phyloP scores from a whole-genome alignment of 2,113 vertebrate species.

The Ramphastos sulfuratus region DNA sequence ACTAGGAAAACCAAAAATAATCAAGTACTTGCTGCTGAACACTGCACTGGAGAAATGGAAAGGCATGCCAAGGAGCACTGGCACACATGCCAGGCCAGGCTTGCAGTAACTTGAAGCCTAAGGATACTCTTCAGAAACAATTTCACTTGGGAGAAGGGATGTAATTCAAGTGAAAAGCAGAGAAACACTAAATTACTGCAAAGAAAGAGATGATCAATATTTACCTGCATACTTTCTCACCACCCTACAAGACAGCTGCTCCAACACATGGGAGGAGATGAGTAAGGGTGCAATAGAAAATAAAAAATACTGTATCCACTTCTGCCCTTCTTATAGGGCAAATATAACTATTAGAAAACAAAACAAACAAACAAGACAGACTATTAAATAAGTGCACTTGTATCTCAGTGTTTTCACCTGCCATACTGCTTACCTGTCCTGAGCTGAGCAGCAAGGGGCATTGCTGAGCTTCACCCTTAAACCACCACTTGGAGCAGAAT shows the following conservation, averaged over 20 bases:
- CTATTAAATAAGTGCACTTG: neutral
- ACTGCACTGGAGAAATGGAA: neutral
- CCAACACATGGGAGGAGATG: neutral
- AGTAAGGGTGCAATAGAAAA: neutral
- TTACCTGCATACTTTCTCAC: slow-evolving; percentile 9
- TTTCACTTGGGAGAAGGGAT: neutral
- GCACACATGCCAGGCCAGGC: neutral
- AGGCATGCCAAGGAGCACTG: neutral
- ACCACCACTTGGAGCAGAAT: neutral
- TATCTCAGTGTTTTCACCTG: neutral
- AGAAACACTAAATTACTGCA: neutral
- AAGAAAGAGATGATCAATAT: neutral
- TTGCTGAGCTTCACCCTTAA: neutral
- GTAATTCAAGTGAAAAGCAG: neutral
- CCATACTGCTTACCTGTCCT: neutral
- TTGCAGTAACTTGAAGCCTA: neutral
- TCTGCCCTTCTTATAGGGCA: neutral
- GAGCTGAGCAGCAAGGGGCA: neutral
- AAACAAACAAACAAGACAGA: neutral
- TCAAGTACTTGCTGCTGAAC: neutral
- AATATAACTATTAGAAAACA: neutral
- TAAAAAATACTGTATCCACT: neutral
- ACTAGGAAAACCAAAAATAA: neutral
- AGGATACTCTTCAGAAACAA: neutral
- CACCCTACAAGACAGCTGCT: slow-evolving; percentile 21